phyloP scores from a whole-genome alignment of 2,113 vertebrate genomes.

The Callionymus lyra region DNA sequence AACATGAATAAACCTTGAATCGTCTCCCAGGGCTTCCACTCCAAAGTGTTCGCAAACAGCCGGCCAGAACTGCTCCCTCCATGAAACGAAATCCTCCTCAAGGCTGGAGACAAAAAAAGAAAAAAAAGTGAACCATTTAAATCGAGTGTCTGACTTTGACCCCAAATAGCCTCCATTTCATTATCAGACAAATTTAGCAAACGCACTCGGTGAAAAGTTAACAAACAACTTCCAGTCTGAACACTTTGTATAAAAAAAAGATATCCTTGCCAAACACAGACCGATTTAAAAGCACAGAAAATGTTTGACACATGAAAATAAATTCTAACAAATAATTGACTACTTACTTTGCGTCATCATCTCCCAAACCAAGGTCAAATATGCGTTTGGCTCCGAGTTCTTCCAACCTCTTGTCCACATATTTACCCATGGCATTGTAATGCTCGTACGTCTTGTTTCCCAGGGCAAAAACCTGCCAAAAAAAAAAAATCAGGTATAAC shows the following conservation, averaged over 20 bases:
- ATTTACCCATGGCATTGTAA: constrained; percentile 96
- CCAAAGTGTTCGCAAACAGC: constrained; percentile 94
- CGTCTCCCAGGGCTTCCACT: constrained; percentile 90
- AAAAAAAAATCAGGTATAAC: too few relatives aligned
- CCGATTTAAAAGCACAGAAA: background rate
- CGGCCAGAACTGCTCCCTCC: constrained; percentile 98
- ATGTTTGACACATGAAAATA: background rate
- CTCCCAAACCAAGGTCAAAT: constrained; percentile 89
- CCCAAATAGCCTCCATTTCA: too few relatives aligned
- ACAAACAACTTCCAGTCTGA: too few relatives aligned
- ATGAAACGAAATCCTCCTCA: constrained; percentile 95
- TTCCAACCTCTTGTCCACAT: constrained; percentile 85
- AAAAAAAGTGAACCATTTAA: background rate
- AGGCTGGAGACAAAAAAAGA: constrained; percentile 47
- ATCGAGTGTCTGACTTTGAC: too few relatives aligned
- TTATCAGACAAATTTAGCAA: too few relatives aligned
- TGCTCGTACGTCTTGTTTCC: constrained; percentile 98
- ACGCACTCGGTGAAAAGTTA: too few relatives aligned
- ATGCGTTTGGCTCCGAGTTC: constrained; percentile 86
- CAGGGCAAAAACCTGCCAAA: constrained; percentile 82
- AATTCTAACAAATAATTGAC: background rate
- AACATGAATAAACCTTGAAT: constrained; percentile 76
- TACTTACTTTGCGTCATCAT: constrained; percentile 94
- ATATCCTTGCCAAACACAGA: background rate
- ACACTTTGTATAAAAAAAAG: too few relatives aligned